Evolutionary conservation across 37 sponge, comb jelly and placozoan species (phyloP).

Genomic region (Theonella swinhoei): DNA sequence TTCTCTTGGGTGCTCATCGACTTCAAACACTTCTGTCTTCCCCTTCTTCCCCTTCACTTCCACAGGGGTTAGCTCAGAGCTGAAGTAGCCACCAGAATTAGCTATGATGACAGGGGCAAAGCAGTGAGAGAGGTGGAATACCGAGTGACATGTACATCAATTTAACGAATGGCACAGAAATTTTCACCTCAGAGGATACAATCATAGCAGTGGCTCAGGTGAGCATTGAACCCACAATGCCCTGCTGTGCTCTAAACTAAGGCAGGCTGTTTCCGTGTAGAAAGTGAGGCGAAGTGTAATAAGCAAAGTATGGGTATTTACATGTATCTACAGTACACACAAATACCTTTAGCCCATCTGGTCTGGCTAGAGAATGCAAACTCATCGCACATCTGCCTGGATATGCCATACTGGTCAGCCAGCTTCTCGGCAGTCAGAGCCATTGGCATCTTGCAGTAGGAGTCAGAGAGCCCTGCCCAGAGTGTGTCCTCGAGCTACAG

Average conservation of each 20-base stretch:
- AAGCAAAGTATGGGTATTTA: too few species aligned
- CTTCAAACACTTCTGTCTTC: conserved; percentile 64
- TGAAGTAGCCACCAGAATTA: conserved; percentile 80
- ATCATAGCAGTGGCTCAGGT: too few species aligned
- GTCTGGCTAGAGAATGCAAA: conserved; percentile 87
- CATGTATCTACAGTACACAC: too few species aligned
- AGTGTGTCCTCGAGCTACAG: conserved; percentile 91
- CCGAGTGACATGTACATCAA: too few species aligned
- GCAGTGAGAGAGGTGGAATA: conserved; percentile 2
- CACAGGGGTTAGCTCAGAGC: conserved; percentile 80
- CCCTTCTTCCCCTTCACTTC: conserved; percentile 91
- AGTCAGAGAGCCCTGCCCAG: conserved; percentile 85
- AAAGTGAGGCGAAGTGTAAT: too few species aligned
- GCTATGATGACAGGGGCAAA: conserved; percentile 68
- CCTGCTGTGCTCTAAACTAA: too few species aligned
- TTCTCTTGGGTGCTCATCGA: conserved; percentile 93
- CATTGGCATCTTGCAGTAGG: conserved; percentile 91
- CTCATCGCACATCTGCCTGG: conserved; percentile 86
- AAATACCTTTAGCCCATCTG: conserved; percentile 87
- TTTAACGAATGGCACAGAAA: too few species aligned
- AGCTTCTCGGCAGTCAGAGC: conserved; percentile 97
- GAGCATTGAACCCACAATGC: too few species aligned
- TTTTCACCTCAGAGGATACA: too few species aligned
- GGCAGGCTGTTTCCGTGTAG: too few species aligned
- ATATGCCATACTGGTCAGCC: conserved; percentile 87